A percentile compares a stretch with the other conserved stretches of the same genome.
These are phyloP conservation scores for Pemphigus obesinymphae DNA, from an alignment of 1,140 invertebrate genomes.

Conservation along the genomic window DNA sequence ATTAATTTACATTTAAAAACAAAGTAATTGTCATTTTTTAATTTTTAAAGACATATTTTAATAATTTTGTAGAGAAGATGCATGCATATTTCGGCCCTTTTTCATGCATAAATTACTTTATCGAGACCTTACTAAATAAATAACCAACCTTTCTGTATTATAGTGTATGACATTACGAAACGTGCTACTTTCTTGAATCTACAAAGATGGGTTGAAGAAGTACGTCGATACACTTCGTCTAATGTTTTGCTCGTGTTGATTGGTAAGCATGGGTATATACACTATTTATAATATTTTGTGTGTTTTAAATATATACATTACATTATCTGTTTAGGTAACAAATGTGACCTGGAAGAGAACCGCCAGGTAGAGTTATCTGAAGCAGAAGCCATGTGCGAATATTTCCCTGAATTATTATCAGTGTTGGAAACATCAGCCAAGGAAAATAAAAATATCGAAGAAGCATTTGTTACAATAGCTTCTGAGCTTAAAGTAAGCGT, in stretches of 20 bases:
- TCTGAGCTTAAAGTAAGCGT: slow-evolving; percentile 72
- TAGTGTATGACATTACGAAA: slow-evolving; percentile 93
- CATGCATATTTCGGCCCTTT: too few species aligned
- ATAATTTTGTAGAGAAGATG: too few species aligned
- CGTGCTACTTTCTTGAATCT: slow-evolving; percentile 81
- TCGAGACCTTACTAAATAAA: too few species aligned
- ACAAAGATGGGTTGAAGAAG: slow-evolving; percentile 91
- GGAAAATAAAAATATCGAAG: slow-evolving; percentile 88
- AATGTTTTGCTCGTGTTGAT: slow-evolving; percentile 84
- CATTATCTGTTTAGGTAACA: slow-evolving; percentile 61
- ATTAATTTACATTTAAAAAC: too few species aligned
- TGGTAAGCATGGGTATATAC: slow-evolving; percentile 65
- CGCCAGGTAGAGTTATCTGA: slow-evolving; percentile 79
- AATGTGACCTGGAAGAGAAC: slow-evolving; percentile 76
- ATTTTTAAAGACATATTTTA: too few species aligned
- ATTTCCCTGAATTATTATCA: slow-evolving; percentile 76
- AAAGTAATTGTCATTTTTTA: too few species aligned
- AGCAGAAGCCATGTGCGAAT: slow-evolving; percentile 75
- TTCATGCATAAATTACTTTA: too few species aligned
- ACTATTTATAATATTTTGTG: too few species aligned
- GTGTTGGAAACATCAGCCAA: slow-evolving; percentile 89
- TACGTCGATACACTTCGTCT: slow-evolving; percentile 82
- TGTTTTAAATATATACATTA: too few species aligned
- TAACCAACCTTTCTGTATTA: too few species aligned
- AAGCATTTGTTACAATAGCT: slow-evolving; percentile 82